Percentiles rank a stretch among this genome's conserved stretches.
These are phyloP conservation scores for Spinus pinus DNA, from an alignment of 2,797 vertebrate species.

Conservation along the genomic window DNA sequence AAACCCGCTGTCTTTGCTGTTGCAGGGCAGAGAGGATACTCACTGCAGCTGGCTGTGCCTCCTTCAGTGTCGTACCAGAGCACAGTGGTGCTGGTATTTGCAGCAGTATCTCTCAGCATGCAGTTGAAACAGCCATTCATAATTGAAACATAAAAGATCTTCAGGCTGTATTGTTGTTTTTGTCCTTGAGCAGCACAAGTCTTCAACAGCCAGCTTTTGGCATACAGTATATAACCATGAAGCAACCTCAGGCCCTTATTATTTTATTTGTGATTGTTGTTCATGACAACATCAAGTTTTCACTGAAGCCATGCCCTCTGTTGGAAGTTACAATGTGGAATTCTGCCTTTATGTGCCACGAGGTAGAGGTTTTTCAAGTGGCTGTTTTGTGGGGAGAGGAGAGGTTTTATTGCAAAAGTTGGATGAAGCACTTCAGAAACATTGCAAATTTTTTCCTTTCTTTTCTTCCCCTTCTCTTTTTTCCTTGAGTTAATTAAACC, in stretches of 20 bases:
- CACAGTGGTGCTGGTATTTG: neutral
- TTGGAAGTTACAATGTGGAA: neutral
- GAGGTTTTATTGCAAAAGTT: neutral
- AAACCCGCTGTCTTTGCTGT: neutral
- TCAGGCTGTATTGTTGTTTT: accelerated
- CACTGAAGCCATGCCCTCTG: neutral
- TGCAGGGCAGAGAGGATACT: too few species aligned
- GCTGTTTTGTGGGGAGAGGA: neutral
- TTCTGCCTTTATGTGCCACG: neutral
- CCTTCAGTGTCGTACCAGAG: neutral
- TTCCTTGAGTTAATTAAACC: neutral
- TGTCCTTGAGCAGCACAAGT: neutral
- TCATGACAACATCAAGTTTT: neutral
- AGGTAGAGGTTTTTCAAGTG: accelerated
- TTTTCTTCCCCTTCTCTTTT: neutral
- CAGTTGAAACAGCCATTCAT: neutral
- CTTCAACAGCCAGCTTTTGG: neutral
- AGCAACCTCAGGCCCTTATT: neutral
- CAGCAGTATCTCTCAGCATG: neutral
- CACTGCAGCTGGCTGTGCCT: neutral
- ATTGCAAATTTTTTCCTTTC: accelerated
- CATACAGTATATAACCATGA: accelerated
- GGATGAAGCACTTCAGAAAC: neutral
- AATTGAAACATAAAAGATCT: neutral
- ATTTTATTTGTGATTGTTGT: neutral